A percentile compares a stretch with the other conserved stretches of the same genome.
phyloP scores from a whole-genome alignment of 2,113 vertebrate species.

The Cathartes aura region DNA sequence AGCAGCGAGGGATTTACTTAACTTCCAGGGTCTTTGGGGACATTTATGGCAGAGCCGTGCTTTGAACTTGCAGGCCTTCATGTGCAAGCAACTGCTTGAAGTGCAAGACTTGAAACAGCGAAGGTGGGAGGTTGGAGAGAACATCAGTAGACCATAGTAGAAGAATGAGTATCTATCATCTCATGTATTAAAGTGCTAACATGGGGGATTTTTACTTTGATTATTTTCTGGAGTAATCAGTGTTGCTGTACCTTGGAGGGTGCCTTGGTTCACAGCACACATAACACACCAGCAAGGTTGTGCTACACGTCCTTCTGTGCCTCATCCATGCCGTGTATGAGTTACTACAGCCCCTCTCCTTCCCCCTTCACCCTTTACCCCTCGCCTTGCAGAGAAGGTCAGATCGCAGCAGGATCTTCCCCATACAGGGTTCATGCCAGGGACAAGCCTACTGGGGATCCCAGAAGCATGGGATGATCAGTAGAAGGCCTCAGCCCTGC shows the following conservation, averaged over 20 bases:
- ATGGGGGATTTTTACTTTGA: no score
- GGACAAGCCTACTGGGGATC: neutral
- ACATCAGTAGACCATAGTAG: no score
- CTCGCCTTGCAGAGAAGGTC: neutral
- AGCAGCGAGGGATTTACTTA: neutral
- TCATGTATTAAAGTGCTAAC: neutral
- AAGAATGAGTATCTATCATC: neutral
- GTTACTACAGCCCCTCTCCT: neutral
- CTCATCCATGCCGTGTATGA: neutral
- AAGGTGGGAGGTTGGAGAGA: neutral
- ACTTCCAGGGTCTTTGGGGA: neutral
- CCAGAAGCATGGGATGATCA: neutral
- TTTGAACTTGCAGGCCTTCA: neutral
- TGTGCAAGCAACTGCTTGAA: neutral
- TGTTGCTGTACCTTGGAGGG: neutral
- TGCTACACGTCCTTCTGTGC: neutral
- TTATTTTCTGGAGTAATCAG: neutral
- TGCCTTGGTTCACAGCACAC: neutral
- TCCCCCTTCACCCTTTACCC: neutral
- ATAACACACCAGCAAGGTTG: neutral
- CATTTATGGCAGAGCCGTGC: fast-evolving
- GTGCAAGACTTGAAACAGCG: no score
- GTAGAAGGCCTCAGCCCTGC: neutral
- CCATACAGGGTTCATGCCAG: neutral
- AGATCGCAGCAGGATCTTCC: neutral